Base-by-base conservation (phyloP, 1,140 invertebrate species). In the Epicauta chinensis region DNA sequence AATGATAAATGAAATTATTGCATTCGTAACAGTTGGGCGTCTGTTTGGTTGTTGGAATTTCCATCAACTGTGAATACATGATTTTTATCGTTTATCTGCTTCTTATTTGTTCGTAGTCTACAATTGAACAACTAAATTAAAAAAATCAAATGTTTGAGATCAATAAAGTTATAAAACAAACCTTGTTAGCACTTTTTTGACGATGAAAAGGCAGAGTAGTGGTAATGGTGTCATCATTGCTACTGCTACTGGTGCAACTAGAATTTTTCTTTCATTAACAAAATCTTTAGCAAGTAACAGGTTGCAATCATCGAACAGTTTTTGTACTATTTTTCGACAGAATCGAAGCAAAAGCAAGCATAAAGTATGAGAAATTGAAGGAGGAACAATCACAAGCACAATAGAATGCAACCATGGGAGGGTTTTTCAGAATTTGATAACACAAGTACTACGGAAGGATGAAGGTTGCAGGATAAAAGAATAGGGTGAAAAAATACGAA, bases 221-320 rank as follows among this genome's bases (percentile, higher is more conserved):
- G 94, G 93, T 16, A 97, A 62, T 13, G 94, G 94, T 1, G 93
- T 98, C 86, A 98, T 93, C 29, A 93, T 84, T 11, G 93, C 91
- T 16, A 89, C 85, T 2, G 90, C 81, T 0, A 97, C 89, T 9
- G 93, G 93, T 41, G 91, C 77, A 55, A 91, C 87, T 79, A 62
- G 54, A 76, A 69, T 23, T 23, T n/a, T n/a, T n/a, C n/a, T n/a
- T n/a, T n/a, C n/a, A n/a, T n/a, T n/a, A n/a, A n/a, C n/a, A n/a
- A n/a, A n/a, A n/a, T n/a, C n/a, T n/a, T n/a, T n/a, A 69, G 51
- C 49, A 65, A 63, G 57, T 64, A 53, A 61, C 56, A 45, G 55
- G 15, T 40, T 15, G 31, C n/a, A n/a, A n/a, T n/a, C n/a, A n/a
- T n/a, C n/a, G n/a, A n/a, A n/a, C n/a, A n/a, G n/a, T n/a, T n/a